These are phyloP conservation scores for Chrysaora quinquecirrha DNA, from an alignment of 30 jellyfish, hydroid and myxozoan genomes.

Conservation along the genomic window DNA sequence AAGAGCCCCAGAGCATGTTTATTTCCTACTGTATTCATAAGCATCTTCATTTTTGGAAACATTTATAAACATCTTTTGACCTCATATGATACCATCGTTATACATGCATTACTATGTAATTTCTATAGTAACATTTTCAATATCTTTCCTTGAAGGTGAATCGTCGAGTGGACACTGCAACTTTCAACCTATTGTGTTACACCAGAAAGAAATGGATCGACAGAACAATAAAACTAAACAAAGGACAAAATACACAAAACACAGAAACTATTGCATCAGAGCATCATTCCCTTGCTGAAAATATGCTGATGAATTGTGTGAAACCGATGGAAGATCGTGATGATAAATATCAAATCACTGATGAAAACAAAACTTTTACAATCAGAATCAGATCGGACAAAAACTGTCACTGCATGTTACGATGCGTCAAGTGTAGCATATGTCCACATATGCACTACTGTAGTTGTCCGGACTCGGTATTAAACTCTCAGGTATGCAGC, in stretches of 20 bases:
- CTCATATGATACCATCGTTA: too few relatives aligned
- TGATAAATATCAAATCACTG: background rate
- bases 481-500: background rate
- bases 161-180: background rate
- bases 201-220: background rate
- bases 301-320: background rate
- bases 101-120: too few relatives aligned
- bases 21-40: too few relatives aligned
- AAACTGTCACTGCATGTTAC: background rate
- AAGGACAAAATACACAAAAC: background rate
- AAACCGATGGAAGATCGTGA: slow-evolving; percentile 1
- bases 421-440: background rate
- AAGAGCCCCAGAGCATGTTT: too few relatives aligned
- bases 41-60: too few relatives aligned
- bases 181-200: background rate
- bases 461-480: slow-evolving; percentile 4
- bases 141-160: too few relatives aligned
- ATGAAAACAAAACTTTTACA: background rate
- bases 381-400: background rate
- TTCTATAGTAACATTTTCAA: too few relatives aligned
- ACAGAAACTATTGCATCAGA: background rate
- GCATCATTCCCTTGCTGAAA: background rate
- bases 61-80: too few relatives aligned
- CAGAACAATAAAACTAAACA: background rate
- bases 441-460: background rate